These are phyloP conservation scores for Melieria picta DNA, from an alignment of 2,888 invertebrate species.

Conservation along the genomic window DNA sequence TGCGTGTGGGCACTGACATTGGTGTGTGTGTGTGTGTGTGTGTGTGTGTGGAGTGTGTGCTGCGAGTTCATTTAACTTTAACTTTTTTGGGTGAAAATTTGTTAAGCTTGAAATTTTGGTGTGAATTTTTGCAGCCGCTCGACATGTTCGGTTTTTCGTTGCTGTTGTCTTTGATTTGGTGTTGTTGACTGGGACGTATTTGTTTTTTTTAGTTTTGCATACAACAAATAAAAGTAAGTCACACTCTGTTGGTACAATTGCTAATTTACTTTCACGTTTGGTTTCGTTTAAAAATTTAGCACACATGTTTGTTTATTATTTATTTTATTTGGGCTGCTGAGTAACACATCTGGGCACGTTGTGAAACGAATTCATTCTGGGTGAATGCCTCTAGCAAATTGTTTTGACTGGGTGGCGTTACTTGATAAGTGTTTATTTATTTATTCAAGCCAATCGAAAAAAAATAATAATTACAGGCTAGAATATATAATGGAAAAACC, in stretches of 20 bases:
- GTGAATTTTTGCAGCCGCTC: background rate
- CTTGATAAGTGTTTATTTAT: too few species aligned
- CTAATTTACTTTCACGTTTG: conserved; percentile 9
- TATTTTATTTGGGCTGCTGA: too few species aligned
- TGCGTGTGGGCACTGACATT: background rate
- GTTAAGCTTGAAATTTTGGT: background rate
- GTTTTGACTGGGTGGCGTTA: too few species aligned
- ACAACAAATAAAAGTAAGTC: background rate
- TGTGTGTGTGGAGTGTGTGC: background rate
- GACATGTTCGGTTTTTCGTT: background rate
- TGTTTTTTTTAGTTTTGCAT: background rate
- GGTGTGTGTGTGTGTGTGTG: background rate
- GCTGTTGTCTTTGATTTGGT: background rate
- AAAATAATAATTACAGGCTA: too few species aligned
- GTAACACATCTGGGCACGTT: too few species aligned
- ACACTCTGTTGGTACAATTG: conserved; percentile 3
- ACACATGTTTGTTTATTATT: background rate
- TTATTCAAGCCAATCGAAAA: too few species aligned
- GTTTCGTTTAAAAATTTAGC: conserved; percentile 1
- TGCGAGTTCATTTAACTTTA: conserved; percentile 25
- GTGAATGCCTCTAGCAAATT: too few species aligned
- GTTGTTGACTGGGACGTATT: background rate
- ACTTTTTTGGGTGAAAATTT: conserved; percentile 3
- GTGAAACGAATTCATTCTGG: too few species aligned
- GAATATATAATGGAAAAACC: too few species aligned